A percentile compares a stretch with the other conserved stretches of the same genome.
Conservation (phyloP, 2,113 vertebrate species). For the Istiophorus platypterus region DNA sequence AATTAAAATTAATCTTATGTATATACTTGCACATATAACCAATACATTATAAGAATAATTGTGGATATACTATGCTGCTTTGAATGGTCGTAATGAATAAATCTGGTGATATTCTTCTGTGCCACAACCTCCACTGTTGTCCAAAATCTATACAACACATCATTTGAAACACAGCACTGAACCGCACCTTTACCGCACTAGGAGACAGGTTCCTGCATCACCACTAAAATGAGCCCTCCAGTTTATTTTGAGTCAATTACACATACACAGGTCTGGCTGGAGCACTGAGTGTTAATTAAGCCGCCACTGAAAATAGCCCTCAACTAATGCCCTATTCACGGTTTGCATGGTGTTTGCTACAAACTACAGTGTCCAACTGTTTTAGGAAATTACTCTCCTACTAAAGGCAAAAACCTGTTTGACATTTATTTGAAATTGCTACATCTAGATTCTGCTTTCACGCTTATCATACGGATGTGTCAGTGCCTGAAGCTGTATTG, state of each 20-base stretch:
- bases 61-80: not conserved
- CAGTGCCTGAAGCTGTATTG: slow-evolving; percentile 14
- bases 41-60: not conserved
- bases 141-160: no score
- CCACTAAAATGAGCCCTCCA: not conserved
- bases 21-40: not conserved
- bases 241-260: not conserved
- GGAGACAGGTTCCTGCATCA: not conserved
- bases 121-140: not conserved
- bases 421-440: not conserved
- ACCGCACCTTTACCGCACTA: not conserved
- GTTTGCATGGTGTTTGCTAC: not conserved
- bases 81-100: not conserved
- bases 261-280: not conserved
- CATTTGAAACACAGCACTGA: slow-evolving; percentile 1
- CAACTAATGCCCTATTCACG: not conserved
- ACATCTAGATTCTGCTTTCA: slow-evolving; percentile 28
- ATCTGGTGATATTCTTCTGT: not conserved
- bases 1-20: not conserved
- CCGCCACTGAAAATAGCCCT: slow-evolving; percentile 3
- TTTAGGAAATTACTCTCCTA: not conserved
- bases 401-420: slow-evolving; percentile 12
- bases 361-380: not conserved
- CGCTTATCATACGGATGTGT: not conserved
- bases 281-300: slow-evolving; percentile 6